Evolutionary conservation across 92 coral and sea anemone species (phyloP), one percentile per base, ranked within the genome.

Genomic region (Muricea muricata): DNA sequence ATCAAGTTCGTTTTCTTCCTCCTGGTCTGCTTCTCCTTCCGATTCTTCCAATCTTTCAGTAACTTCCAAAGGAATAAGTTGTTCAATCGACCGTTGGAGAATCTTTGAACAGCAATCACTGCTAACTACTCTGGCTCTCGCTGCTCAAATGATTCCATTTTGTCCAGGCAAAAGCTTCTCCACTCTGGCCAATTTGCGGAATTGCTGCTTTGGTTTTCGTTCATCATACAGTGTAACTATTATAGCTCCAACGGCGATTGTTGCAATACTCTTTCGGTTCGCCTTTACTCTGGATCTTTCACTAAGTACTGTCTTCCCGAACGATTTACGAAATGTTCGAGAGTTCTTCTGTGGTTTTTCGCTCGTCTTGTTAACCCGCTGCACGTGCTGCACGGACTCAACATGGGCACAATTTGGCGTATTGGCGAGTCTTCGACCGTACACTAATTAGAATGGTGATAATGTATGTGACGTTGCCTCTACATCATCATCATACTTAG

Each of bases 141-240:
- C 60, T 52, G 60, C 60, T 52, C 60, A 7, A 6, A 52, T 25
- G 1, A 48, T 10, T 52, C 75, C 75, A 6, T 68, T 21, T 41
- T 68, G 75, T 3, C 75, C 75, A 0, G 75, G 75, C 37, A 68
- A 68, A 33, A 68, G 75, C 23, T 68, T 23, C 8, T 33, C 75
- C 50, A 68, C 75, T 37, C 50, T 34, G 1, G 75, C 75, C 10
- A 68, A 41, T 25, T 68, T 68, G 48, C 75, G 37, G 46, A 68
- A 68, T 30, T 34, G 26, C n/a, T 34, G 41, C 25, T 31, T 30
- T 11, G 75, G 33, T 68, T 68, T 68, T n/a, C n/a, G n/a, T n/a
- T n/a, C n/a, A 18, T 68, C 75, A 14, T 68, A 33, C 46, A 68
- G 10, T 25, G 37, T 68, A 31, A 68, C 8, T 26, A 68, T 25